Conservation (phyloP, 2,797 vertebrate species). For the Lagorchestes hirsutus region DNA sequence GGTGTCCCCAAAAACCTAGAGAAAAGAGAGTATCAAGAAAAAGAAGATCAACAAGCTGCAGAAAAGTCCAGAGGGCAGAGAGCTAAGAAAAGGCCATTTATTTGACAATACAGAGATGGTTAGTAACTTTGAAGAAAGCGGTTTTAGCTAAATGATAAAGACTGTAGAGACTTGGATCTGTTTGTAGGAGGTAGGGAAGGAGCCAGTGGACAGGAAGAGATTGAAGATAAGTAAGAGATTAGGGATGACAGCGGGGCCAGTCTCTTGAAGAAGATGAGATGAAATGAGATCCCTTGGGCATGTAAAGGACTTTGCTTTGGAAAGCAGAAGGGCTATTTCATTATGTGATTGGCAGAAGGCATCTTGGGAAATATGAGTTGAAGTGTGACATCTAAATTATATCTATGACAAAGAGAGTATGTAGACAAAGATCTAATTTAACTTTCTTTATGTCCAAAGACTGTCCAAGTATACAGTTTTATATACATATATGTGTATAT, state of each 20-base stretch:
- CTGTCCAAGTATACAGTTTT: neutral
- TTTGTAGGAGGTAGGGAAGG: too few relatives aligned
- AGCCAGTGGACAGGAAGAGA: neutral
- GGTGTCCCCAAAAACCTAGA: neutral
- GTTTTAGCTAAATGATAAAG: neutral
- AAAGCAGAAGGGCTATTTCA: slow-evolving; percentile 5
- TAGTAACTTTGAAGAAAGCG: neutral
- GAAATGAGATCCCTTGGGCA: neutral
- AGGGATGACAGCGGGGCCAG: neutral
- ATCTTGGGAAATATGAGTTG: neutral
- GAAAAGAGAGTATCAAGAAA: neutral
- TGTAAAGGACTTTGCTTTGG: slow-evolving; percentile 31
- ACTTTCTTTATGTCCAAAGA: slow-evolving; percentile 37
- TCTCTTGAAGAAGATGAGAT: neutral
- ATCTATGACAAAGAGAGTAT: neutral
- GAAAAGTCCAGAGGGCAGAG: neutral
- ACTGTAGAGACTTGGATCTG: neutral
- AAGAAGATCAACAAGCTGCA: neutral
- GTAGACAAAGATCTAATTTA: neutral
- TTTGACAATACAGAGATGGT: neutral
- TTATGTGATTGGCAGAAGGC: neutral
- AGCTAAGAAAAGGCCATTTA: neutral
- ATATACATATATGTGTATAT: too few relatives aligned
- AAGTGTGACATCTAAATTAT: neutral
- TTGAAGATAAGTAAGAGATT: neutral